These are phyloP conservation scores for Aphidoletes aphidimyza DNA, from an alignment of 2,888 invertebrate genomes.

Conservation along the genomic window DNA sequence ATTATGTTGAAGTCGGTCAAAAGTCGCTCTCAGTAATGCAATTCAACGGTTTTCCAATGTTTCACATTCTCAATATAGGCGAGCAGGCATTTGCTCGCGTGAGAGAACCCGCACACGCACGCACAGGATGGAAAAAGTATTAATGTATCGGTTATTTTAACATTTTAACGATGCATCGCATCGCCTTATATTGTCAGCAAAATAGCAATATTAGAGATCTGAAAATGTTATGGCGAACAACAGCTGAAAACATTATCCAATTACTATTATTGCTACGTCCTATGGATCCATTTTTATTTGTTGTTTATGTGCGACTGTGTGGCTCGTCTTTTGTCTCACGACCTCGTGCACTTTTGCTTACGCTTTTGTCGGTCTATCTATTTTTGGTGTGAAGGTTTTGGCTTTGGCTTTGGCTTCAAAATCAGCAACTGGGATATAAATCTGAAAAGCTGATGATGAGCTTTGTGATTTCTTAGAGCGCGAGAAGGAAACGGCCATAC, in stretches of 20 bases:
- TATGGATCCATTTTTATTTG: neutral
- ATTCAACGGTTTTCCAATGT: neutral
- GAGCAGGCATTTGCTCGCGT: no score
- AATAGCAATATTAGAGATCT: neutral
- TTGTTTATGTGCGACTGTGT: conserved; percentile 34
- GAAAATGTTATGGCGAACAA: no score
- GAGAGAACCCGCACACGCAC: no score
- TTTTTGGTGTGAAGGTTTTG: no score
- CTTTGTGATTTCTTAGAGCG: neutral
- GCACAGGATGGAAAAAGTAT: no score
- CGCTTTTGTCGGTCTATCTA: no score
- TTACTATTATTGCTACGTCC: conserved; percentile 9
- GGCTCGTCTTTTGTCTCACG: neutral
- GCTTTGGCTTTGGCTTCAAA: no score
- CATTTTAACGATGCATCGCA: conserved; percentile 31
- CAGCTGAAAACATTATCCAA: conserved; percentile 1
- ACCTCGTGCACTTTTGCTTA: no score
- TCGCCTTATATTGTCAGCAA: neutral
- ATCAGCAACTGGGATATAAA: neutral
- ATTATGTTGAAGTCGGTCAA: conserved; percentile 46
- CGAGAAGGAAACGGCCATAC: neutral
- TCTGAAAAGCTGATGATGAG: conserved; percentile 33
- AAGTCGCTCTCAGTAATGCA: neutral
- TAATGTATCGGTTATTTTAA: conserved; percentile 38
- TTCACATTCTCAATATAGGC: conserved; percentile 2